Percentiles rank a stretch among this genome's conserved stretches.
Evolutionary conservation across 1,140 invertebrate genomes (phyloP).

Genomic region (Nautilus pompilius): DNA sequence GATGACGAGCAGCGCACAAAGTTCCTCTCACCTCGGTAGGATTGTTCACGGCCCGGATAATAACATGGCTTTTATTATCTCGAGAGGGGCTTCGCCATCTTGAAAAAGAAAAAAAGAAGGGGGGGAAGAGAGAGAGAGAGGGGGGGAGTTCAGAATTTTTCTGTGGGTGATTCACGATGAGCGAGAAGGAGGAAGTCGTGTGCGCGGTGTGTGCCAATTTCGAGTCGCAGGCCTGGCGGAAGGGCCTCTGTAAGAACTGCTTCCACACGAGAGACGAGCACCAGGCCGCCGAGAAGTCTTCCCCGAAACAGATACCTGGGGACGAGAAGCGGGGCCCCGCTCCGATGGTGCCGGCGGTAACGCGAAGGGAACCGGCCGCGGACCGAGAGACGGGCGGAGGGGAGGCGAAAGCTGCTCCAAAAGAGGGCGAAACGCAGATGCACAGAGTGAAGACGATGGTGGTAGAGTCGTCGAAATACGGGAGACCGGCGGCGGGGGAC

Average conservation of each 20-base stretch:
- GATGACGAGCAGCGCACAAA: too few species aligned
- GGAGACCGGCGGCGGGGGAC: not conserved
- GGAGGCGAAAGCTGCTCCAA: not conserved
- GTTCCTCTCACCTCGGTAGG: too few species aligned
- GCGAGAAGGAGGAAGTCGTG: constrained; percentile 15
- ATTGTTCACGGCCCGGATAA: too few species aligned
- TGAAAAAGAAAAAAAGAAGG: not conserved
- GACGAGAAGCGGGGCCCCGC: not conserved
- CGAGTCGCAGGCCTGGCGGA: constrained; percentile 51
- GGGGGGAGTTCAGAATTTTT: not conserved
- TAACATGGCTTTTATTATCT: too few species aligned
- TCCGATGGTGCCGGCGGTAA: not conserved
- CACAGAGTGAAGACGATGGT: not conserved
- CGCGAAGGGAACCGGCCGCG: not conserved
- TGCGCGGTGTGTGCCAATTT: constrained; percentile 45
- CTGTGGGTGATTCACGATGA: not conserved
- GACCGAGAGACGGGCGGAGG: not conserved
- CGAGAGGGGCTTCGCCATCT: too few species aligned
- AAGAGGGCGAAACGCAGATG: not conserved
- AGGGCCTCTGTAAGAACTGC: constrained; percentile 51
- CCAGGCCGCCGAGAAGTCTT: too few species aligned
- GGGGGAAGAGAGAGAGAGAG: not conserved
- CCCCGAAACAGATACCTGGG: not conserved
- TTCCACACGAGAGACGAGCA: constrained; percentile 45
- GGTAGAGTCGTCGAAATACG: not conserved